Conservation (phyloP, 1,140 invertebrate species). For the Dreissena rostriformis region DNA sequence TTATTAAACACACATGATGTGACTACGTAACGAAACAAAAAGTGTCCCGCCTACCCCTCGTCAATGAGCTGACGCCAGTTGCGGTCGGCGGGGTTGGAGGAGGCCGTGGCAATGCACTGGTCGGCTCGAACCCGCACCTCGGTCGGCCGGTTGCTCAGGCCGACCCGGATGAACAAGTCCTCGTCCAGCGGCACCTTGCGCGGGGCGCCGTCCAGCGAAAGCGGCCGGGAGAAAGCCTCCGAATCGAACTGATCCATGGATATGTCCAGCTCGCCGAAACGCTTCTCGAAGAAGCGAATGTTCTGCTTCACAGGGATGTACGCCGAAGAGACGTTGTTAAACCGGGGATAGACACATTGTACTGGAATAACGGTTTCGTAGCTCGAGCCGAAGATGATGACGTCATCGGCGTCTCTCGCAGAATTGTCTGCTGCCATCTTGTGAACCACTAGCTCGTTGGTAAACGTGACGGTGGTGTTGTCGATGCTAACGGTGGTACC, state of each 20-base stretch:
- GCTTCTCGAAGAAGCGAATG: slow-evolving; percentile 45
- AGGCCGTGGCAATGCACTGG: slow-evolving; percentile 45
- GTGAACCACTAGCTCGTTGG: slow-evolving; percentile 65
- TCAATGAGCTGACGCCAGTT: slow-evolving; percentile 47
- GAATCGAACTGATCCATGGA: slow-evolving; percentile 29
- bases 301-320: slow-evolving; percentile 47
- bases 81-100: slow-evolving; percentile 21
- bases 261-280: slow-evolving; percentile 35
- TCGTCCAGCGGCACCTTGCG: slow-evolving; percentile 66
- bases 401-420: background rate
- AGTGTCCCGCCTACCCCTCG: slow-evolving; percentile 11
- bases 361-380: slow-evolving; percentile 51
- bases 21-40: background rate
- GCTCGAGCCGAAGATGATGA: slow-evolving; percentile 32
- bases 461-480: slow-evolving; percentile 49
- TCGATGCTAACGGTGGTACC: slow-evolving; percentile 47
- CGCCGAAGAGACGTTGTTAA: slow-evolving; percentile 16
- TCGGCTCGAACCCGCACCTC: slow-evolving; percentile 26
- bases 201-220: slow-evolving; percentile 25
- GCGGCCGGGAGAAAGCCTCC: background rate
- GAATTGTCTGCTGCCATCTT: slow-evolving; percentile 17
- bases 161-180: slow-evolving; percentile 44
- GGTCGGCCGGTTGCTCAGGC: slow-evolving; percentile 3
- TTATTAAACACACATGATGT: background rate
- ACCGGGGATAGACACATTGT: slow-evolving; percentile 36